Evolutionary conservation across 2,113 vertebrate species (phyloP), one percentile per base, ranked within the genome.

Genomic region (Merops nubicus): DNA sequence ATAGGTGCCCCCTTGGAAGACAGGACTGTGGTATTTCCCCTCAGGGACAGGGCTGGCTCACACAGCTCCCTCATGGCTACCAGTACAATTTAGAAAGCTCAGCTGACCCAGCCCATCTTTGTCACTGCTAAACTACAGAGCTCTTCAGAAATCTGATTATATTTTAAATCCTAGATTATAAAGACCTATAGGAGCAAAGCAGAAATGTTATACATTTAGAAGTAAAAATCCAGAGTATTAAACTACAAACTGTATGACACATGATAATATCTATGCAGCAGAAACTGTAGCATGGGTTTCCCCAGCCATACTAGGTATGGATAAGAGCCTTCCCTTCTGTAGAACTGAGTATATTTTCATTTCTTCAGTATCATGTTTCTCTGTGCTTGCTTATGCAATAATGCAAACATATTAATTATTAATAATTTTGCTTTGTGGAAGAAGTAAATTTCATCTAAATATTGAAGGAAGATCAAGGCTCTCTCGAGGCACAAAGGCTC

Each of bases 31-130:
- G 15, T n/a, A 17, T 63, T 94, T 80, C 22, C 42, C 15, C 28
- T 74, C 20, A 12, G 62, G 51, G 67, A 59, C 23, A 54, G 42
- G 8, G 9, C 2, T 21, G 11, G 45, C 36, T 82, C 47, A 34
- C 53, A 12, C 7, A 67, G 8, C 5, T 65, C 28, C 38, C 29
- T 70, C 23, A 33, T 3, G 74, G 34, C 1, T 0, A 0, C 9
- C 42, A 81, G 0, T 67, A 60, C 50, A 75, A 88, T 33, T 64
- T 62, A 62, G 83, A 47, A 38, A 7, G 48, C 42, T n/a, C n/a
- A n/a, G n/a, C 33, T 63, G 62, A 82, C 16, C 28, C 65, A 57
- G 8, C 43, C 77, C 28, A 36, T 89, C 25, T 73, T 59, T 67
- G 63, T 53, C 36, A 72, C 34, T 64, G 62, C 56, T 34, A 11